Evolutionary conservation across 2,113 vertebrate species (phyloP), one percentile per base, ranked within the genome.

Genomic region (Acrocephalus arundinaceus): DNA sequence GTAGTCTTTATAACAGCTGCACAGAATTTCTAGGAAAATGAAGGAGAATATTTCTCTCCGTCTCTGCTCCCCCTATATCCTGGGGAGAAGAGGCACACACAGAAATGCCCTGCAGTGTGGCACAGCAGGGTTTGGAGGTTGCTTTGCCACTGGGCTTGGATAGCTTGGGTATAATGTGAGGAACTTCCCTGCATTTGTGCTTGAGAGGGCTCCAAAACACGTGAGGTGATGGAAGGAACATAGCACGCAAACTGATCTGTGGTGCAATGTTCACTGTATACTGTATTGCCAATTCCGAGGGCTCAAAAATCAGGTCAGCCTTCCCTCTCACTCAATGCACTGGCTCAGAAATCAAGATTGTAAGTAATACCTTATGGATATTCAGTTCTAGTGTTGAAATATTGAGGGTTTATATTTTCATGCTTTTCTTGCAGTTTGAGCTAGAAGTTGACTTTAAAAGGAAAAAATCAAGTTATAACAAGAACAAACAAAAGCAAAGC

Each of bases 291-390:
- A 49, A 0, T 88, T 94, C 83, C 65, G 84, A 78, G 76, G 85
- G 88, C 92, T 96, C 88, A 92, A 90, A 96, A 97, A 93, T 90
- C 83, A 89, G 90, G 95, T 94, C 93, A 95, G 61, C 54, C 73
- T 88, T 80, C 66, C 51, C 33, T 72, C 31, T 75, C 67, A 33
- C 21, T 87, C 68, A 77, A 30, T 0, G 3, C 49, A 65, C 61
- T 90, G 85, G 52, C 75, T 87, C 73, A 87, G 76, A 93, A 96
- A 95, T 90, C 79, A 94, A 90, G 92, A 93, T 84, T 72, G 78
- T 86, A 93, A 94, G 35, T 73, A 86, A 94, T 83, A 77, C 59
- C 75, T 83, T 80, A 45, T 24, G 68, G 92, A 74, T 84, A 88
- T 88, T 96, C 84, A 45, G 58, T 80, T 94, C 68, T 81, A 16